Conservation (phyloP, 2,113 vertebrate genomes). For the Pachyramphus minor region DNA sequence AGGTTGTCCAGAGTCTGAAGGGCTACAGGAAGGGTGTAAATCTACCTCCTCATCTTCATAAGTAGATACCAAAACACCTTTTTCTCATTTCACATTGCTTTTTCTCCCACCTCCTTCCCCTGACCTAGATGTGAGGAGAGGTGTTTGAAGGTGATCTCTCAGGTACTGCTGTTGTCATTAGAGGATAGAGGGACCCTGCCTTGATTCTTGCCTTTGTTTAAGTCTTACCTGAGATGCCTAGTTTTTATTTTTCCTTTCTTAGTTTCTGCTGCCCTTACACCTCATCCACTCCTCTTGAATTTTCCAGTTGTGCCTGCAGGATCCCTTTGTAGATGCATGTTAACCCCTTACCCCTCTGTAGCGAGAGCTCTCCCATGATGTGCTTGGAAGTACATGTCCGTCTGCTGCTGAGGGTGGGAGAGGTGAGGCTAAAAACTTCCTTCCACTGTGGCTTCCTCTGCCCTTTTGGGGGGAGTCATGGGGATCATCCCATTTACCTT, state of each 20-base stretch:
- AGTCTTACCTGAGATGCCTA: background rate
- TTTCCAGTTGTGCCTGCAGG: background rate
- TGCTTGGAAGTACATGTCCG: background rate
- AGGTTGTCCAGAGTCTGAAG: background rate
- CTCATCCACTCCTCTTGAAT: background rate
- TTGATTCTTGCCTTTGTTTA: background rate
- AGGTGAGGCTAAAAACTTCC: background rate
- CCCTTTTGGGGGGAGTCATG: background rate
- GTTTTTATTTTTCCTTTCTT: background rate
- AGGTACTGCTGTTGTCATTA: rapidly evolving
- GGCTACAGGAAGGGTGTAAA: background rate
- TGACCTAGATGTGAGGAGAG: background rate
- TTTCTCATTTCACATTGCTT: background rate
- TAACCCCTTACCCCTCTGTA: background rate
- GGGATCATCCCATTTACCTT: background rate
- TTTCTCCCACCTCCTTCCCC: background rate
- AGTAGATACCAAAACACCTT: background rate
- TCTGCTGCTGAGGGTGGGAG: background rate
- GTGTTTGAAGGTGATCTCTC: background rate
- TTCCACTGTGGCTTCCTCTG: background rate
- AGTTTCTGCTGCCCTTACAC: background rate
- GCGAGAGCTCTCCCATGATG: background rate
- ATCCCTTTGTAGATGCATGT: background rate
- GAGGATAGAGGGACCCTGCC: background rate
- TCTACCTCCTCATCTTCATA: background rate